Conservation (phyloP, 2,113 vertebrate species). For the Chaetodon auriga region DNA sequence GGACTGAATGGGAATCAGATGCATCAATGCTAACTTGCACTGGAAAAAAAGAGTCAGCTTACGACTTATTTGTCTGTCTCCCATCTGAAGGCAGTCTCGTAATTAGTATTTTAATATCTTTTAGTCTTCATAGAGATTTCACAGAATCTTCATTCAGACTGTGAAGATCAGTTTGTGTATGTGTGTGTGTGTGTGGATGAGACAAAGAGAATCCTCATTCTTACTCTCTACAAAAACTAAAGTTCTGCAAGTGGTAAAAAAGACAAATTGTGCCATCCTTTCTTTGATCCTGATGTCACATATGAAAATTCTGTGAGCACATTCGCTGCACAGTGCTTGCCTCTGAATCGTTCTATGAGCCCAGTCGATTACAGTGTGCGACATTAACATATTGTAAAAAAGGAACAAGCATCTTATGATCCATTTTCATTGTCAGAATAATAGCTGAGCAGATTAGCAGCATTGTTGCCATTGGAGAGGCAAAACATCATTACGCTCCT, state of each 20-base stretch:
- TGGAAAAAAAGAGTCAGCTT: not conserved
- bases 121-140: not conserved
- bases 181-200: not conserved
- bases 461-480: conserved; percentile 76
- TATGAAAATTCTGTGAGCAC: conserved; percentile 23
- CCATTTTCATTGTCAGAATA: conserved; percentile 78
- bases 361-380: conserved; percentile 51
- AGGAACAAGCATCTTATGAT: conserved; percentile 75
- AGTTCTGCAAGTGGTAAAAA: conserved; percentile 10
- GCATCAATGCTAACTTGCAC: conserved; percentile 24
- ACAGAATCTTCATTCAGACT: not conserved
- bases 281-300: conserved; percentile 45
- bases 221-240: not conserved
- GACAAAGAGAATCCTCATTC: not conserved
- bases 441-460: conserved; percentile 81
- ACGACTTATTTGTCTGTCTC: not conserved
- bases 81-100: not conserved
- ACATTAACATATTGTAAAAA: conserved; percentile 73
- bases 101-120: not conserved
- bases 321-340: conserved; percentile 19
- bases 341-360: conserved; percentile 47
- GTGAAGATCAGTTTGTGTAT: not conserved
- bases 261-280: not conserved
- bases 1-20: conserved; percentile 10
- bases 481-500: conserved; percentile 80